Conservation (phyloP, 2,888 invertebrate species). For the Rotaria sp. region DNA sequence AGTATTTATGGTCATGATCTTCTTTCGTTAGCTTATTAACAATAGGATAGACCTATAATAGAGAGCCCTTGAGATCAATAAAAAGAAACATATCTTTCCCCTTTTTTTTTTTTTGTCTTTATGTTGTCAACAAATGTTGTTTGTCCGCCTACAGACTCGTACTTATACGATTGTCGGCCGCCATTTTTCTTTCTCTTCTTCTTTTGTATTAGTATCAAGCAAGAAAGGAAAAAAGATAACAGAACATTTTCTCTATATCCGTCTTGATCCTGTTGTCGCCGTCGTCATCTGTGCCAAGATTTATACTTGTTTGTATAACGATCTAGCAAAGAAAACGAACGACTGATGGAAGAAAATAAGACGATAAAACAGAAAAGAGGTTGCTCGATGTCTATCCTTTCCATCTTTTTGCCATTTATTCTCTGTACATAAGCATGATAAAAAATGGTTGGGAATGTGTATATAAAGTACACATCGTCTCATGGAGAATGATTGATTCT, state of each 20-base stretch:
- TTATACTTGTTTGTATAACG: background rate
- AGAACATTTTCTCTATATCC: background rate
- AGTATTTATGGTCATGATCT: background rate
- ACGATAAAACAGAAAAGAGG: background rate
- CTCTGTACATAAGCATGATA: background rate
- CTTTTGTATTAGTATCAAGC: background rate
- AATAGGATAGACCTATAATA: background rate
- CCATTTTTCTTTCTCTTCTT: background rate
- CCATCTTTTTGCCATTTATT: background rate
- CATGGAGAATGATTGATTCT: background rate
- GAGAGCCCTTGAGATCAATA: slow-evolving; percentile 7
- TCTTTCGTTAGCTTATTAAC: background rate
- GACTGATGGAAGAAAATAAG: background rate
- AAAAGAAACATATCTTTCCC: background rate
- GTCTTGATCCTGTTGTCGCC: background rate
- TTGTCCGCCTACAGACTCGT: background rate
- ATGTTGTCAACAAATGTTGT: background rate
- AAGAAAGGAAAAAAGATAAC: background rate
- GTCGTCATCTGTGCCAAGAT: background rate
- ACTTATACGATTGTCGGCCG: background rate
- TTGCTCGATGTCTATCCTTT: background rate
- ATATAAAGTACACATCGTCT: background rate
- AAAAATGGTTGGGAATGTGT: background rate
- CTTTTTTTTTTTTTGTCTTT: background rate
- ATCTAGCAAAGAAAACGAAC: background rate